Percentiles rank a stretch among this genome's conserved stretches.
These are phyloP conservation scores for Conomelus anceps DNA, from an alignment of 2,888 invertebrate genomes.

Conservation along the genomic window DNA sequence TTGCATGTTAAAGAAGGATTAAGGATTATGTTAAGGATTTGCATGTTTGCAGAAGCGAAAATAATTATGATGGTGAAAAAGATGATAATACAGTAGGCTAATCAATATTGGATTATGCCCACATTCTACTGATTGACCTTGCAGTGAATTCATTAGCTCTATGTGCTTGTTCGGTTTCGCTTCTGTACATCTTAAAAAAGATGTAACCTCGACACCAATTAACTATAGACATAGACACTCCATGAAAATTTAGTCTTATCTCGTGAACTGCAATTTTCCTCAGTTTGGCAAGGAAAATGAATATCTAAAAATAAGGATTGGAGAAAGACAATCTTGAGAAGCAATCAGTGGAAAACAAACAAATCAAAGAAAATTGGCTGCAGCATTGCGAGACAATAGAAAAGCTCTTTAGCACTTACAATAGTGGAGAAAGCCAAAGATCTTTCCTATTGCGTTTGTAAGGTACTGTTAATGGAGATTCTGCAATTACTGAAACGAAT, in stretches of 20 bases:
- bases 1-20: too few species aligned
- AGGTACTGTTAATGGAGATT: neutral
- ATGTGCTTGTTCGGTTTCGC: neutral
- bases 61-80: too few species aligned
- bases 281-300: neutral
- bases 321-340: neutral
- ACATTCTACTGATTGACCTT: too few species aligned
- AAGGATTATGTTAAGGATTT: too few species aligned
- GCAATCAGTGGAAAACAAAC: neutral
- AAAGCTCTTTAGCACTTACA: neutral
- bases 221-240: neutral
- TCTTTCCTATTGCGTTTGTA: neutral
- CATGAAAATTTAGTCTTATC: too few species aligned
- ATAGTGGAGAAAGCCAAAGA: neutral
- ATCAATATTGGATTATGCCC: too few species aligned
- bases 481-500: neutral
- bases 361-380: neutral
- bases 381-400: neutral
- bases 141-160: too few species aligned
- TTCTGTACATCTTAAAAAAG: neutral
- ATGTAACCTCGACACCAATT: neutral
- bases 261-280: neutral
- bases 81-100: too few species aligned
- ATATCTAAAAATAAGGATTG: constrained; percentile 4
- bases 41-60: too few species aligned